phyloP scores from a whole-genome alignment of 2,888 invertebrate genomes.

The Monopis laevigella region DNA sequence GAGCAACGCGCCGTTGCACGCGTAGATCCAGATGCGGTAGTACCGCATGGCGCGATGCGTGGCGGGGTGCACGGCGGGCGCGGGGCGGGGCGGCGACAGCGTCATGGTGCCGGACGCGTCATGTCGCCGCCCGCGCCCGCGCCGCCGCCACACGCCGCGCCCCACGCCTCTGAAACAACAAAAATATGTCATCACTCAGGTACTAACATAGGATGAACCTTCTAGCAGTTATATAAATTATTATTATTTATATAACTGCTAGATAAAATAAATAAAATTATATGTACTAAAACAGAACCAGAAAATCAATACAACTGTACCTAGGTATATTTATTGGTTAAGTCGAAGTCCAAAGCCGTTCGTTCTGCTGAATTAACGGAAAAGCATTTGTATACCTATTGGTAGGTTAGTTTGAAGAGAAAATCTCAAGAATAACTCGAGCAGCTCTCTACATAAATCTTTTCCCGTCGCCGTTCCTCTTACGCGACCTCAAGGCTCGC shows the following conservation, averaged over 20 bases:
- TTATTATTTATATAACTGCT: too few species aligned
- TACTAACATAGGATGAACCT: too few species aligned
- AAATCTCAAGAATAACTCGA: neutral
- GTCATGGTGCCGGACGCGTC: constrained; percentile 61
- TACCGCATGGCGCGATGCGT: constrained; percentile 76
- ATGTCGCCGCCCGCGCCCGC: constrained; percentile 65
- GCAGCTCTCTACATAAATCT: neutral
- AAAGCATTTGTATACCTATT: too few species aligned
- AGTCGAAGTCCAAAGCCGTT: too few species aligned
- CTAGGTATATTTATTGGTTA: too few species aligned
- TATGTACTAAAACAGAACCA: too few species aligned
- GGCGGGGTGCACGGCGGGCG: constrained; percentile 61
- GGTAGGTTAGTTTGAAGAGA: neutral
- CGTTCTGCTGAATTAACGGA: too few species aligned
- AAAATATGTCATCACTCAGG: too few species aligned
- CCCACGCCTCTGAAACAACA: constrained; percentile 54
- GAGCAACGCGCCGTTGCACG: constrained; percentile 88
- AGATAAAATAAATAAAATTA: too few species aligned
- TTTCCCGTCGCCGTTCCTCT: neutral
- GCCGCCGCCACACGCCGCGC: constrained; percentile 66
- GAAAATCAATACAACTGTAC: too few species aligned
- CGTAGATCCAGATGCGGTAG: constrained; percentile 92
- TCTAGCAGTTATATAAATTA: too few species aligned
- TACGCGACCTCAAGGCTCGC: neutral
- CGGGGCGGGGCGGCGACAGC: constrained; percentile 61